Conservation (phyloP, 2,888 invertebrate genomes). For the Drosophila algonquin region DNA sequence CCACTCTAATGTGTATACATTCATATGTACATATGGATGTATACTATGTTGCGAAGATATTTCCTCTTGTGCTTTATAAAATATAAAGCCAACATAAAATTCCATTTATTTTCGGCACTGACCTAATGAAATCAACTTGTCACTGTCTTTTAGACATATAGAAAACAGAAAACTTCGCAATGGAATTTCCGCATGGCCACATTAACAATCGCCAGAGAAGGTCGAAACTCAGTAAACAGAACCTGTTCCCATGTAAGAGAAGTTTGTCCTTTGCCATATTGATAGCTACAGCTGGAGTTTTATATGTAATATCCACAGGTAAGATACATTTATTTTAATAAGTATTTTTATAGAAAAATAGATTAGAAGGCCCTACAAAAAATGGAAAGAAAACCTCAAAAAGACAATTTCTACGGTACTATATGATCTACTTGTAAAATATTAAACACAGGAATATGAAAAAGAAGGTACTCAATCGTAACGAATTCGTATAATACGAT, state of each 20-base stretch:
- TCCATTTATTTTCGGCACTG: slow-evolving; percentile 10
- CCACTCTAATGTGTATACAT: too few species aligned
- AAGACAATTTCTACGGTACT: too few species aligned
- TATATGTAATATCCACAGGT: slow-evolving; percentile 3
- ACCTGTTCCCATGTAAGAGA: slow-evolving; percentile 8
- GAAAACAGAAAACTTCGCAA: slow-evolving; percentile 47
- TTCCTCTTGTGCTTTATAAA: neutral
- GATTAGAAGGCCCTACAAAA: too few species aligned
- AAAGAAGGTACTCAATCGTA: too few species aligned
- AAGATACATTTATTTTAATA: neutral
- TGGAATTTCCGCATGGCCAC: slow-evolving; percentile 54
- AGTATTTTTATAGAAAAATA: neutral
- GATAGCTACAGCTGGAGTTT: slow-evolving; percentile 21
- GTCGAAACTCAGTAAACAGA: slow-evolving; percentile 34
- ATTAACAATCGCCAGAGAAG: slow-evolving; percentile 28
- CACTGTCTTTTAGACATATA: slow-evolving; percentile 39
- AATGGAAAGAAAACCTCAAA: too few species aligned
- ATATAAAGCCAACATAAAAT: too few species aligned
- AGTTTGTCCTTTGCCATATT: slow-evolving; percentile 22
- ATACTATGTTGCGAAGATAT: neutral
- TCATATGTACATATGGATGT: neutral
- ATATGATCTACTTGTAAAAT: too few species aligned
- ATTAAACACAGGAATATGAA: too few species aligned
- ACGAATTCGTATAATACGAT: too few species aligned
- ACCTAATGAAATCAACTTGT: slow-evolving; percentile 45